phyloP scores from a whole-genome alignment of 2,888 invertebrate genomes.

The Caenorhabditis panamensis region DNA sequence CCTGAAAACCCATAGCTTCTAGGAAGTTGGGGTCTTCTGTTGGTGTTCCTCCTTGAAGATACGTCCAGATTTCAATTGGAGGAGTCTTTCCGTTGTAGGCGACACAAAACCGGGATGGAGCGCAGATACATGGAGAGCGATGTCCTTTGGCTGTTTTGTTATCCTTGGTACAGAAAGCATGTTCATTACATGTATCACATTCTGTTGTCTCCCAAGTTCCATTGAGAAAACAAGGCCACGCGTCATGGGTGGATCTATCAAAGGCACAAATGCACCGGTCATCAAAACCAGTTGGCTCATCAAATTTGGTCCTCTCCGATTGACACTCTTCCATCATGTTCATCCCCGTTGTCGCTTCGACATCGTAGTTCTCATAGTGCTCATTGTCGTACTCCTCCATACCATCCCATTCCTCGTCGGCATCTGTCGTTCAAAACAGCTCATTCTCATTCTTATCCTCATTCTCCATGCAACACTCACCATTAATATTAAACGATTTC shows the following conservation, averaged over 20 bases:
- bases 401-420: constrained; percentile 61
- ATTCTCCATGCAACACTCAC: constrained; percentile 46
- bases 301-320: constrained; percentile 67
- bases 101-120: constrained; percentile 57
- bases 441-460: not conserved
- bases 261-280: constrained; percentile 77
- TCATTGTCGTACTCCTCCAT: constrained; percentile 58
- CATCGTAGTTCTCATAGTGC: constrained; percentile 55
- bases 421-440: constrained; percentile 28
- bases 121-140: constrained; percentile 74
- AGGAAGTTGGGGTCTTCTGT: too few relatives aligned
- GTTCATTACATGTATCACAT: constrained; percentile 66
- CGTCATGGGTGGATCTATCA: constrained; percentile 72
- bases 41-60: constrained; percentile 70
- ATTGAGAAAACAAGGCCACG: constrained; percentile 68
- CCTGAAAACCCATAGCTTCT: not conserved
- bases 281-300: constrained; percentile 44
- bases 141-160: constrained; percentile 47
- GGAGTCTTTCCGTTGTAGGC: too few relatives aligned
- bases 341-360: constrained; percentile 47
- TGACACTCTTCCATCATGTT: constrained; percentile 51
- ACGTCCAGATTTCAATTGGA: constrained; percentile 75
- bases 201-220: constrained; percentile 65
- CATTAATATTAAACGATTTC: constrained; percentile 59
- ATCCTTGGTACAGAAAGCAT: constrained; percentile 58